These are phyloP conservation scores for Icerya purchasi DNA, from an alignment of 2,888 invertebrate species.

Conservation along the genomic window DNA sequence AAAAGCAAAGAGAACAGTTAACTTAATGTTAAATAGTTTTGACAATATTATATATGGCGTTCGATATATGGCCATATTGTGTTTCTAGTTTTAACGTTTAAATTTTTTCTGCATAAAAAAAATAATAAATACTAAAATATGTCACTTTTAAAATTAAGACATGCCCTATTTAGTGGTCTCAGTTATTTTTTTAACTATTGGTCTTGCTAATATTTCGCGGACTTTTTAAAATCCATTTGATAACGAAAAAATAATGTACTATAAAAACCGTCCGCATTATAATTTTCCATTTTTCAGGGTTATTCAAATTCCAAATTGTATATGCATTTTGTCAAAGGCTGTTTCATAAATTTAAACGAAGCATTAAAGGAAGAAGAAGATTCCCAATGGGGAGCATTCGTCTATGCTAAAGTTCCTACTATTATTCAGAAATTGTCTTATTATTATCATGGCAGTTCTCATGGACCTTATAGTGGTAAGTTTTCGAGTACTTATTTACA, in stretches of 20 bases:
- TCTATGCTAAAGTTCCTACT: slow-evolving; percentile 73
- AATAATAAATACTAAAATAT: no score
- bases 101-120: no score
- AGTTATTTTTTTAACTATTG: background rate
- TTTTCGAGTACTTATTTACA: no score
- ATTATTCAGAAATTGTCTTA: slow-evolving; percentile 34
- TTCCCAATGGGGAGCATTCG: slow-evolving; percentile 73
- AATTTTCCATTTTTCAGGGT: slow-evolving; percentile 25
- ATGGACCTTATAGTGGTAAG: background rate
- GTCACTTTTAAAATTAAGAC: background rate
- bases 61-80: no score
- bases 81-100: no score
- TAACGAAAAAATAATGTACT: background rate
- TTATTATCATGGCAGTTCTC: background rate
- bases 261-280: background rate
- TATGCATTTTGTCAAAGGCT: slow-evolving; percentile 72
- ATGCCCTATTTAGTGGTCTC: background rate
- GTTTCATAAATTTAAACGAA: slow-evolving; percentile 73
- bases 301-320: slow-evolving; percentile 60
- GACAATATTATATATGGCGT: no score
- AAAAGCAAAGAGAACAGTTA: no score
- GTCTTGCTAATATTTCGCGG: no score
- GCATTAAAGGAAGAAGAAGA: slow-evolving; percentile 65
- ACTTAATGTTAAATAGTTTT: no score
- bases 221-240: no score